A percentile compares a stretch with the other conserved stretches of the same genome.
These are phyloP conservation scores for Batillaria attramentaria DNA, from an alignment of 1,140 invertebrate genomes.

Conservation along the genomic window DNA sequence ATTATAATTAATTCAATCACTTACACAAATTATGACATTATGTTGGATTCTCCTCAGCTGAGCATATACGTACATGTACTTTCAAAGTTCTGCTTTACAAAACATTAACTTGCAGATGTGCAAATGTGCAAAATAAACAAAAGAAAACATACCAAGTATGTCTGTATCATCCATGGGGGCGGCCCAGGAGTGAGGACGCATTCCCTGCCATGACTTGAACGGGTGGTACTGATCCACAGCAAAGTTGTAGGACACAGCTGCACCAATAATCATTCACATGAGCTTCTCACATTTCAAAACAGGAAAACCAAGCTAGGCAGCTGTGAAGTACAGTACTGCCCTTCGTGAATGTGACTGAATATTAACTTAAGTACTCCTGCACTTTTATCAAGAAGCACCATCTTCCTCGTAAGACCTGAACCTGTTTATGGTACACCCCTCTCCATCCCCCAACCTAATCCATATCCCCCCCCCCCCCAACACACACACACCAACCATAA, in stretches of 20 bases:
- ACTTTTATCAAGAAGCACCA: too few species aligned
- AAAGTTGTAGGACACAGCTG: slow-evolving; percentile 69
- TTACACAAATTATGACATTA: background rate
- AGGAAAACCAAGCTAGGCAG: background rate
- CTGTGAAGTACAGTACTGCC: too few species aligned
- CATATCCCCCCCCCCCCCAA: too few species aligned
- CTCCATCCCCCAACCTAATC: too few species aligned
- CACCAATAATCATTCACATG: slow-evolving; percentile 22
- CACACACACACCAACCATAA: too few species aligned
- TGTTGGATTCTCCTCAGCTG: background rate
- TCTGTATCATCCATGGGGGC: background rate
- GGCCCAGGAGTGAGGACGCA: slow-evolving; percentile 17
- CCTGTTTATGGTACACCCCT: too few species aligned
- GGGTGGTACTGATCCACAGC: slow-evolving; percentile 66
- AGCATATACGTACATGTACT: background rate
- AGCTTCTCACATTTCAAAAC: background rate
- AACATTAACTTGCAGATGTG: background rate
- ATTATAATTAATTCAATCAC: background rate
- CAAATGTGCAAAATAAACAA: background rate
- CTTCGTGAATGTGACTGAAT: too few species aligned
- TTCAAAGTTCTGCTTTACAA: background rate
- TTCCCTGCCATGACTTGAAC: slow-evolving; percentile 19
- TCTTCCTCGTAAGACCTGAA: too few species aligned
- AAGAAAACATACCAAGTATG: background rate
- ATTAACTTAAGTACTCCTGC: too few species aligned